Evolutionary conservation across 2,113 vertebrate species (phyloP).

Genomic region (Apodemus sylvaticus): DNA sequence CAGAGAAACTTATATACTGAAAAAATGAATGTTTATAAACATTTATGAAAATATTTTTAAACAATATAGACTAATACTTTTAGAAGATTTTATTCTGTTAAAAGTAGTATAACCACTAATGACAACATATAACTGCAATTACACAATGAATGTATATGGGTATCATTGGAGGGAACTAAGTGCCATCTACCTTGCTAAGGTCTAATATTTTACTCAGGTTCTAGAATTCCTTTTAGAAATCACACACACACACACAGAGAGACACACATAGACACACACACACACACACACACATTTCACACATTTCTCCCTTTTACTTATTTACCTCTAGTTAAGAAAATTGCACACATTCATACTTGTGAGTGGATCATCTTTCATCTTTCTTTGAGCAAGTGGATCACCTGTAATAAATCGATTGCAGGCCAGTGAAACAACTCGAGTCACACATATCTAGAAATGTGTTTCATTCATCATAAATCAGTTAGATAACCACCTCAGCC

Average conservation of each 20-base stretch:
- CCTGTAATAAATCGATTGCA: constrained; percentile 59
- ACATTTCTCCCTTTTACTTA: not conserved
- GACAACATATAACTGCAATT: not conserved
- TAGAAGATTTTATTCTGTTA: no score
- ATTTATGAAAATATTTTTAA: not conserved
- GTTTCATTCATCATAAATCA: constrained; percentile 52
- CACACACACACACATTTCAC: no score
- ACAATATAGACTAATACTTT: not conserved
- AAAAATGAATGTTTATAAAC: not conserved
- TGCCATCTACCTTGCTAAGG: not conserved
- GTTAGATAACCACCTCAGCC: not conserved
- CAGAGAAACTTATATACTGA: not conserved
- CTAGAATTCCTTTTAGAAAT: not conserved
- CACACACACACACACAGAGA: not conserved
- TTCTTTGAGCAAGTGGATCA: no score
- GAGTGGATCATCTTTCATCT: not conserved
- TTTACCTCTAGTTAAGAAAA: not conserved
- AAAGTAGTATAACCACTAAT: not conserved
- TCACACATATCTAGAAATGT: constrained; percentile 21
- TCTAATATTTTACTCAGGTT: not conserved
- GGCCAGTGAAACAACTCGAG: constrained; percentile 37
- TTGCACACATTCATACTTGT: not conserved
- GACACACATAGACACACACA: no score
- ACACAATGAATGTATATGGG: not conserved
- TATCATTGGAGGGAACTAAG: not conserved